phyloP scores from a whole-genome alignment of 2,888 invertebrate species.

The Brachylomia viminalis region DNA sequence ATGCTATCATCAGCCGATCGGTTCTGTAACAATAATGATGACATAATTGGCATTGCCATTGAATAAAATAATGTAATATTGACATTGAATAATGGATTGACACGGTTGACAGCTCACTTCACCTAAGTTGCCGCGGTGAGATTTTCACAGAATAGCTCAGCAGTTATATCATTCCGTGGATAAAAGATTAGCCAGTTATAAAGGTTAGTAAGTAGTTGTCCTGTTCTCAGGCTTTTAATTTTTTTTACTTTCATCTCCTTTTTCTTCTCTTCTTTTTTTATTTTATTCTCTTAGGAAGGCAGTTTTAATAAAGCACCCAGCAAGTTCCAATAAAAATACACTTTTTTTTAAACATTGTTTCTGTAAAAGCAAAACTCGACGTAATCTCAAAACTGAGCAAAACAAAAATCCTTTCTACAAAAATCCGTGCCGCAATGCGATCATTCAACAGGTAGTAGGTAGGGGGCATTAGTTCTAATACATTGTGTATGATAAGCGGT shows the following conservation, averaged over 20 bases:
- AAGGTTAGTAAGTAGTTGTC: not conserved
- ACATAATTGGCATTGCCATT: too few relatives aligned
- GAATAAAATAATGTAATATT: too few relatives aligned
- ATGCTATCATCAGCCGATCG: too few relatives aligned
- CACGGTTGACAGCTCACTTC: not conserved
- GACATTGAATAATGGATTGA: too few relatives aligned
- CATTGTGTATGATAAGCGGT: slow-evolving; percentile 75
- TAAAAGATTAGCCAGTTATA: not conserved
- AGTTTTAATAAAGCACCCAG: not conserved
- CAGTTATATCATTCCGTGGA: not conserved
- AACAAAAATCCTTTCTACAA: slow-evolving; percentile 12
- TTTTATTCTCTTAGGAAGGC: not conserved
- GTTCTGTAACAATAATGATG: too few relatives aligned
- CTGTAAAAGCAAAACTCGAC: not conserved
- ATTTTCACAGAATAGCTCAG: not conserved
- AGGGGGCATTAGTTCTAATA: slow-evolving; percentile 70
- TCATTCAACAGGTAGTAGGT: slow-evolving; percentile 59
- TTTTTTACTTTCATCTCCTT: not conserved
- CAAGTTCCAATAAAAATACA: not conserved
- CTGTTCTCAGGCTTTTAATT: not conserved
- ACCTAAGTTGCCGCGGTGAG: not conserved
- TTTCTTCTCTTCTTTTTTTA: too few relatives aligned
- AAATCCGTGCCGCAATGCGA: slow-evolving; percentile 31
- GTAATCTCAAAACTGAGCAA: not conserved
- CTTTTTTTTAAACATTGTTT: not conserved